Conservation (phyloP, 1,140 invertebrate species). For the Drosophila watanabei region DNA sequence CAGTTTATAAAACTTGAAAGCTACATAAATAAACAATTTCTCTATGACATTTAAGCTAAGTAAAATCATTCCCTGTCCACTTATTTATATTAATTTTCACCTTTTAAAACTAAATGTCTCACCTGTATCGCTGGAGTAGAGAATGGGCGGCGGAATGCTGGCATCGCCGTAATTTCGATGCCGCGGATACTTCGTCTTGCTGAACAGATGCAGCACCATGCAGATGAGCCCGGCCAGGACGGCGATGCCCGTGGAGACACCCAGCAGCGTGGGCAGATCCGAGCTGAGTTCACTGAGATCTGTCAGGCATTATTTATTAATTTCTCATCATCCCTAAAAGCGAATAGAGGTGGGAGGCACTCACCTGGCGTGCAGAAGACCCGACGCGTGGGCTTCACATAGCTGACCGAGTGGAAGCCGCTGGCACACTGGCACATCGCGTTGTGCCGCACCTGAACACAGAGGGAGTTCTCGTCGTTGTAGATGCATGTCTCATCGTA, state of each 20-base stretch:
- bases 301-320: slow-evolving; percentile 68
- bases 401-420: slow-evolving; percentile 91
- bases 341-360: background rate
- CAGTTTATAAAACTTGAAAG: background rate
- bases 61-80: background rate
- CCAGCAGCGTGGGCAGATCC: slow-evolving; percentile 92
- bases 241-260: slow-evolving; percentile 92
- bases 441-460: slow-evolving; percentile 93
- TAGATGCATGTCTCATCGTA: slow-evolving; percentile 92
- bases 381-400: slow-evolving; percentile 90
- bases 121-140: slow-evolving; percentile 93
- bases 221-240: slow-evolving; percentile 93
- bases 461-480: slow-evolving; percentile 91
- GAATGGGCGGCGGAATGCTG: slow-evolving; percentile 92
- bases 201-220: slow-evolving; percentile 94
- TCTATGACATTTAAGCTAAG: background rate
- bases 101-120: slow-evolving; percentile 20
- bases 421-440: slow-evolving; percentile 93
- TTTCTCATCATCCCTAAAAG: background rate
- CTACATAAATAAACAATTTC: background rate
- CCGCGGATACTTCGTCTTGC: slow-evolving; percentile 89
- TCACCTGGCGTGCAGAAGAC: slow-evolving; percentile 94
- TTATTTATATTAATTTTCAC: background rate
- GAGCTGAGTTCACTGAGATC: slow-evolving; percentile 93
- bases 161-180: slow-evolving; percentile 93